Conservation (phyloP, 2,888 invertebrate genomes). For the Sarcophaga variegata region DNA sequence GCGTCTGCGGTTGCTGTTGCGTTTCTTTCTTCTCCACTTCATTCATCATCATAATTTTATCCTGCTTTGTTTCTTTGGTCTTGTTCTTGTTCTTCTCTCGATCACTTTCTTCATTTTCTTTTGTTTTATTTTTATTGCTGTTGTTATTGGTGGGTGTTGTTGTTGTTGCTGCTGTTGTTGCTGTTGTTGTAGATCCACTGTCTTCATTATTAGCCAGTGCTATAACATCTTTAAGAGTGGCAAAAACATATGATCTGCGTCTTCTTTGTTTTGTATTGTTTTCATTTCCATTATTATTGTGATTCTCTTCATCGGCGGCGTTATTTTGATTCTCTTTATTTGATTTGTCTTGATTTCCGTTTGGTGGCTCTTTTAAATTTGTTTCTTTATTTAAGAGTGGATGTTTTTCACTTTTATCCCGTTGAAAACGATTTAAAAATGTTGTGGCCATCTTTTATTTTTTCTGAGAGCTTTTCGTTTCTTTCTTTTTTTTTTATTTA, state of each 20-base stretch:
- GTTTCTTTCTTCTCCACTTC: conserved; percentile 26
- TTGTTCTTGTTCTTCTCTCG: conserved; percentile 7
- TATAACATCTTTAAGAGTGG: conserved; percentile 67
- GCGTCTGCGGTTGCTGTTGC: conserved; percentile 38
- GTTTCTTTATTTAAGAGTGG: conserved; percentile 70
- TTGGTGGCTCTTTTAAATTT: conserved; percentile 36
- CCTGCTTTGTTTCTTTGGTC: conserved; percentile 57
- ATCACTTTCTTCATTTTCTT: conserved; percentile 53
- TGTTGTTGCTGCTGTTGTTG: neutral
- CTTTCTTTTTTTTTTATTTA: neutral
- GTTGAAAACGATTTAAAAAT: conserved; percentile 80
- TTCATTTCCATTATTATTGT: conserved; percentile 36
- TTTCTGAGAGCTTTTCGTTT: neutral
- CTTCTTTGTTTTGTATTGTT: conserved; percentile 70
- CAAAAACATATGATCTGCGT: conserved; percentile 66
- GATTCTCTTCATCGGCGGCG: conserved; percentile 56
- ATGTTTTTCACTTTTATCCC: conserved; percentile 79
- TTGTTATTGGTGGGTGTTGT: conserved; percentile 51
- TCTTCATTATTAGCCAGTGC: conserved; percentile 55
- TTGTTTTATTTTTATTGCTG: conserved; percentile 57
- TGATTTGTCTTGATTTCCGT: conserved; percentile 51
- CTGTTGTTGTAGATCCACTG: conserved; percentile 49
- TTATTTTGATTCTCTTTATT: conserved; percentile 56
- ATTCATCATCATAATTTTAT: conserved; percentile 43
- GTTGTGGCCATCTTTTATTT: conserved; percentile 74